These are phyloP conservation scores for Penaeus japonicus DNA, from an alignment of 1,140 invertebrate species.

Conservation along the genomic window DNA sequence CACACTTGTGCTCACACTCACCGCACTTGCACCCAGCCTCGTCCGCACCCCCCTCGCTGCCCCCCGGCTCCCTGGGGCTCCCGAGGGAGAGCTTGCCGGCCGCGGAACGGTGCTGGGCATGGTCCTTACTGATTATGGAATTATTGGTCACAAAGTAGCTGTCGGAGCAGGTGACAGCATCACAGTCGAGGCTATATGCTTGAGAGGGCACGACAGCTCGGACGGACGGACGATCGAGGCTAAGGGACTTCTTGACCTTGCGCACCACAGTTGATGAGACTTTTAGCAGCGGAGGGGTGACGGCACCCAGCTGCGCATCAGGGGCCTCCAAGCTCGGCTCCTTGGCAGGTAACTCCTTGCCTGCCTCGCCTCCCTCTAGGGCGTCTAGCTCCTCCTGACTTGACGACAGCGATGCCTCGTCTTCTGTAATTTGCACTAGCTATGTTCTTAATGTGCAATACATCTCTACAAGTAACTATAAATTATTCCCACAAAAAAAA, in stretches of 20 bases:
- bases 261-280: constrained; percentile 49
- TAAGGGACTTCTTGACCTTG: constrained; percentile 52
- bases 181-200: constrained; percentile 54
- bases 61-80: no score
- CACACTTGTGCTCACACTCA: no score
- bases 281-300: no score
- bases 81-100: no score
- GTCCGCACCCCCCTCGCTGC: no score
- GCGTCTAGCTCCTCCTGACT: constrained; percentile 40
- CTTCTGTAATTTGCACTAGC: constrained; percentile 16
- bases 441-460: not conserved
- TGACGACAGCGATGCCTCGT: constrained; percentile 39
- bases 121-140: not conserved
- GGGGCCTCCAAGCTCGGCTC: not conserved
- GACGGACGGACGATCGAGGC: constrained; percentile 47
- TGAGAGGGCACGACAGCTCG: constrained; percentile 28
- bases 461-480: not conserved
- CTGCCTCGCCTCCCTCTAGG: constrained; percentile 14
- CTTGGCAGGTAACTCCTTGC: not conserved
- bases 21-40: no score
- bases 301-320: no score
- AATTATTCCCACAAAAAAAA: no score
- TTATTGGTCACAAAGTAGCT: constrained; percentile 16
- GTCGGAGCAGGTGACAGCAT: constrained; percentile 33
- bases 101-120: no score